A percentile compares a stretch with the other conserved stretches of the same genome.
Conservation (phyloP, 1,140 invertebrate genomes). For the Odontomachus brunneus region DNA sequence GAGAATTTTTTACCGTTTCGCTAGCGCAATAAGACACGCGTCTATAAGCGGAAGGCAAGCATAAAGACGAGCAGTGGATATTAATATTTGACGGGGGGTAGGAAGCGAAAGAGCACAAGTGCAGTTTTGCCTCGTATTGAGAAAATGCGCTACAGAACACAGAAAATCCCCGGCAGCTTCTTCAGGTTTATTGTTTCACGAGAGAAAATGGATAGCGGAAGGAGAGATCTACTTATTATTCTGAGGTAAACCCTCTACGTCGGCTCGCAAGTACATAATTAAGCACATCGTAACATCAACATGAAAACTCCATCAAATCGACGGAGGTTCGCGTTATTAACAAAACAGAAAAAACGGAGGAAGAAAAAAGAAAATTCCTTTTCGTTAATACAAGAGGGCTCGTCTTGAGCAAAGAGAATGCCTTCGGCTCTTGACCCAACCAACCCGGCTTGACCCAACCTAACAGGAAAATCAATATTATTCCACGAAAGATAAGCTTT, state of each 20-base stretch:
- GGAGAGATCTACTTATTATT: slow-evolving; percentile 24
- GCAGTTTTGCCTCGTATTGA: slow-evolving; percentile 54
- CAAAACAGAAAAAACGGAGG: not conserved
- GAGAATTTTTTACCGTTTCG: slow-evolving; percentile 47
- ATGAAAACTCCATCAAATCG: not conserved
- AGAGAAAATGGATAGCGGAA: not conserved
- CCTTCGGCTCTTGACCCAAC: not conserved
- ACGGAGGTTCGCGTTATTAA: not conserved
- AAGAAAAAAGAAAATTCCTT: too few species aligned
- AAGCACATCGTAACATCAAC: not conserved
- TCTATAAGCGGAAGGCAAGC: slow-evolving; percentile 57
- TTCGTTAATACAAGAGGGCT: not conserved
- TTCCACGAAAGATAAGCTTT: slow-evolving; percentile 8
- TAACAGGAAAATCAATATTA: slow-evolving; percentile 28
- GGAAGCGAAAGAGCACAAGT: slow-evolving; percentile 21
- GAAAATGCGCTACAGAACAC: slow-evolving; percentile 49
- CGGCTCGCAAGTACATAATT: slow-evolving; percentile 21
- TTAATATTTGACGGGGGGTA: slow-evolving; percentile 60
- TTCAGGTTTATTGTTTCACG: slow-evolving; percentile 54
- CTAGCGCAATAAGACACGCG: slow-evolving; percentile 54
- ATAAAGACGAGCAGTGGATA: slow-evolving; percentile 59
- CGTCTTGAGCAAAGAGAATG: not conserved
- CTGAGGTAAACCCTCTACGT: slow-evolving; percentile 19
- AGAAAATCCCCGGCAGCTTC: slow-evolving; percentile 47
- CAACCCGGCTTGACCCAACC: not conserved